Evolutionary conservation across 2,797 vertebrate species (phyloP).

Genomic region (Macropodus opercularis): DNA sequence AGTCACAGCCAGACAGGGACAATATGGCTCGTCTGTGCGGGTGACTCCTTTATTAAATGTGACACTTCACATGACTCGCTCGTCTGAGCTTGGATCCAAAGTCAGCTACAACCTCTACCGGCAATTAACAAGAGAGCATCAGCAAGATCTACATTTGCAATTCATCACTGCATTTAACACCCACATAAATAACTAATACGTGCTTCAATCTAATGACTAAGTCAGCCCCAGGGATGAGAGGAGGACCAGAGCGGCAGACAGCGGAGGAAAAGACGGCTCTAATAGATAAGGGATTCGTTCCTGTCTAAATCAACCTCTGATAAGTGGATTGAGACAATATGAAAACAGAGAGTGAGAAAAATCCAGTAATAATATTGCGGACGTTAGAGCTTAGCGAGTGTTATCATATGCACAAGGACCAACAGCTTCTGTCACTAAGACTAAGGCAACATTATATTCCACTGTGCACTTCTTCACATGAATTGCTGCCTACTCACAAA

Average conservation of each 20-base stretch:
- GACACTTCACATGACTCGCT: constrained; percentile 56
- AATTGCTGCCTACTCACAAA: constrained; percentile 68
- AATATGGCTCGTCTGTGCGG: constrained; percentile 52
- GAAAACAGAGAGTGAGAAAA: constrained; percentile 27
- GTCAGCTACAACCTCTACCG: constrained; percentile 32
- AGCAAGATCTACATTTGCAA: constrained; percentile 63
- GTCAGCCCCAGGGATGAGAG: constrained; percentile 30
- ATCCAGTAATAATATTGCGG: constrained; percentile 24
- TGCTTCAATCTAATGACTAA: constrained; percentile 68
- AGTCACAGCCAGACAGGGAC: constrained; percentile 67
- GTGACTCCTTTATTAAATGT: constrained; percentile 65
- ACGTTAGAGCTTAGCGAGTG: constrained; percentile 13
- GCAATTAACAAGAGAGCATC: constrained; percentile 52
- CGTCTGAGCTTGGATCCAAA: constrained; percentile 49
- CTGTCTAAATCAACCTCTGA: constrained; percentile 48
- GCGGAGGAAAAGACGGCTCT: constrained; percentile 28
- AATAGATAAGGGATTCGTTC: constrained; percentile 64
- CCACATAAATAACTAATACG: constrained; percentile 75
- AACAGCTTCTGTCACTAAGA: constrained; percentile 20
- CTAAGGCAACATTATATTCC: constrained; percentile 54
- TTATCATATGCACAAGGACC: constrained; percentile 17
- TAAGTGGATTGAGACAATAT: constrained; percentile 35
- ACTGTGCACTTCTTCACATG: constrained; percentile 55
- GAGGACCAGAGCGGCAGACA: constrained; percentile 20
- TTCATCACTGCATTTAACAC: constrained; percentile 61